Evolutionary conservation across 2,888 invertebrate genomes (phyloP), one percentile per base, ranked within the genome.

Genomic region (Pandemis heparana): DNA sequence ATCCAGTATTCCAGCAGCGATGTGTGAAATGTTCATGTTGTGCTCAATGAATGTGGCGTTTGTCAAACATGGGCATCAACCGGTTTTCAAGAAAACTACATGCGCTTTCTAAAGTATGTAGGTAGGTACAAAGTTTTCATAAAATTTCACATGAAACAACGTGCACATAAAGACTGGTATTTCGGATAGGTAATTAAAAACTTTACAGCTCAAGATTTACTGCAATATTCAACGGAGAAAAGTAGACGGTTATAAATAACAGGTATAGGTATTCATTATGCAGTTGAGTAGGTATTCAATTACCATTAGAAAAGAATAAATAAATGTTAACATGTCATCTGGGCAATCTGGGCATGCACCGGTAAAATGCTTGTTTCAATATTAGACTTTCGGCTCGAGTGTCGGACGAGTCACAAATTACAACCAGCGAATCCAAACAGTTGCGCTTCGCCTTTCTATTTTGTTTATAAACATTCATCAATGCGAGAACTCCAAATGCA

Each of bases 71-170:
- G 75, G 79, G 90, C 91, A 70, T 62, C 75, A 79, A 90, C 91
- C 87, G 89, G 90, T 91, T 90, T 77, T 74, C 73, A 86, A 87
- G 88, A 88, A 90, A 91, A 89, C 84, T 87, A 81, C 81, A 77
- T 80, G 80, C 85, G 85, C 91, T 91, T 92, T 92, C 92, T 84
- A 89, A 83, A 78, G 23, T 32, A 32, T 32, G 23, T 78, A 77
- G 81, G 85, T 82, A 86, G 84, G 84, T 84, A 79, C 77, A 79
- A 80, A 72, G 87, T 89, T 87, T 84, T 86, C 84, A 80, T 76
- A 73, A 82, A 71, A 74, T 75, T 73, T 75, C 66, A 73, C 68
- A 66, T 70, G 48, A 51, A 61, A 32, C 5, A 72, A 32, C 46
- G 3, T 23, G 14, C 41, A 43, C 14, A 12, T 60, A 23, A 48